Base-by-base conservation (phyloP, 2,888 invertebrate species). In the Drymonia ruficornis region DNA sequence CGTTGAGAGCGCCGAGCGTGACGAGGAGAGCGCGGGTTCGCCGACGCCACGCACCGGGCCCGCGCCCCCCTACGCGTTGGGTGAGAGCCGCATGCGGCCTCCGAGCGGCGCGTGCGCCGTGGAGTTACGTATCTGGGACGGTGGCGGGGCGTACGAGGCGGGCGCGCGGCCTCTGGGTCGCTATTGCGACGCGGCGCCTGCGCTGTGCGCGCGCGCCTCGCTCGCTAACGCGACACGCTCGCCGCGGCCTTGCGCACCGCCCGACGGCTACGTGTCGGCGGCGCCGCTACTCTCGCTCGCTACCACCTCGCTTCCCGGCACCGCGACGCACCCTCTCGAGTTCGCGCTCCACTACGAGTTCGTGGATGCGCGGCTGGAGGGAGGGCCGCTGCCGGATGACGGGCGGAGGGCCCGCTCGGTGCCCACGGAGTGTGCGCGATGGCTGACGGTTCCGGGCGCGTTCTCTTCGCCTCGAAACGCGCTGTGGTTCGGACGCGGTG, bases 401-500 rank as follows among this genome's bases (percentile, higher is more conserved):
- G 74, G 59, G 3, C 89, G 89, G 0, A 85, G 87, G 8, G 78
- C 78, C 13, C 87, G 86, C 36, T 82, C 81, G 7, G 74, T 69
- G 52, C 91, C 91, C 11, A 58, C 70, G 0, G 86, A 76, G 55
- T 91, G 91, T 62, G 85, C 88, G 47, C 85, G 90, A 16, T 74
- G 79, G 49, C 65, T 89, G 44, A 78, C 80, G 42, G 81, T 82
- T 56, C 93, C 94, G 11, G 91, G 89, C 65, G 93, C 95, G 31
- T 96, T 97, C 74, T 95, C 96, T 0, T 93, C 96, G 43, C 94
- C 96, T 63, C 96, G 96, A 15, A 97, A 97, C 82, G 96, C 97
- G 2, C 95, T 97, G 79, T 94, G 97, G 73, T 97, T 95, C 80
- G 98, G 97, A 0, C 94, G 97, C 44, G 97, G 98, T 0, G 97